Base-by-base conservation (phyloP, 1,140 invertebrate species). In the Solen grandis region DNA sequence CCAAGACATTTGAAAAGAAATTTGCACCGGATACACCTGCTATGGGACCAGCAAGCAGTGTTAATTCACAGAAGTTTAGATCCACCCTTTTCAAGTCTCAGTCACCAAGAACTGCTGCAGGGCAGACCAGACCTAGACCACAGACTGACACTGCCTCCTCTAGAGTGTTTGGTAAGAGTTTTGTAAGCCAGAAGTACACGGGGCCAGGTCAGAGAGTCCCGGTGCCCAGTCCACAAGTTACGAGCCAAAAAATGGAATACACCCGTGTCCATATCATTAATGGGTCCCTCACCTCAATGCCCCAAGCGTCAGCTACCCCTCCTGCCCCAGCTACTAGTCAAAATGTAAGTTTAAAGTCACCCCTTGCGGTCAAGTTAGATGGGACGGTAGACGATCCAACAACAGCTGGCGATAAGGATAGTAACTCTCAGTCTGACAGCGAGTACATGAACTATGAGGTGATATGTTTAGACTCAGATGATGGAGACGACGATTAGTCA, bases 401-500 rank as follows among this genome's bases (percentile, higher is more conserved):
- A 52, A 25, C 52, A 3, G 25, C 54, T 35, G 29, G 4, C 3
- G 0, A 29, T 16, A 76, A 38, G 35, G 70, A 60, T 13, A n/a
- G 29, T 13, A 31, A 10, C 10, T 19, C 25, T 3, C 33, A 60
- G 29, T 31, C 55, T 22, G 35, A 1, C 1, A 63, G 57, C 29
- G 74, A 76, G 19, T 63, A 65, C 41, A 66, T 76, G 62, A 50
- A 76, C 29, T 76, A 63, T 76, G 74, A 76, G 46, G 74, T 76
- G 1, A 76, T 76, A n/a, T 76, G 74, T 50, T 66, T 76, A 22
- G 74, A 76, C 33, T 76, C 74, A 25, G 74, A 76, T 66, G 74
- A 66, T 36, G 62, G 55, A 10, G 73, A 65, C 63, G 33, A 62
- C n/a, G n/a, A n/a, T n/a, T n/a, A n/a, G n/a, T n/a, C n/a, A n/a